Evolutionary conservation across 2,888 invertebrate genomes (phyloP).

Genomic region (Trichogramma dendrolimi): DNA sequence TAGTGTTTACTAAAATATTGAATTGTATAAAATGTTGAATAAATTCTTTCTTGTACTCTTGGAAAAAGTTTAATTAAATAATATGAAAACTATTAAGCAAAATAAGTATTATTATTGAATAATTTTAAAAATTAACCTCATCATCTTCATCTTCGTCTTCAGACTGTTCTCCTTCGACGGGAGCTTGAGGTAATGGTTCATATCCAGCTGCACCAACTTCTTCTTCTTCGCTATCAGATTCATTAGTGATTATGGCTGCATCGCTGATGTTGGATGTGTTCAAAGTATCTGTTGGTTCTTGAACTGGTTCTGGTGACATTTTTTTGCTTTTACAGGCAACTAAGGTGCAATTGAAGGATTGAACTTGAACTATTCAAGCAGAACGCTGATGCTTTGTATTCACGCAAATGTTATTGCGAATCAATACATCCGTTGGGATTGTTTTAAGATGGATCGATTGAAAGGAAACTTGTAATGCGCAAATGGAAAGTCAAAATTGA

Average conservation of each 20-base stretch:
- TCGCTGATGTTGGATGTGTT: constrained; percentile 35
- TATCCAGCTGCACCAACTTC: constrained; percentile 41
- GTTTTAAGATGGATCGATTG: too few relatives aligned
- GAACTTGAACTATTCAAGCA: neutral
- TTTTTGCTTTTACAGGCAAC: constrained; percentile 8
- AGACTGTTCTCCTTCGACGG: constrained; percentile 42
- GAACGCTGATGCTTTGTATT: neutral
- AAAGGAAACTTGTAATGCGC: too few relatives aligned
- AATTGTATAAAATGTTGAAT: neutral
- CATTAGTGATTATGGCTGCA: constrained; percentile 34
- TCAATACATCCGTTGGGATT: neutral
- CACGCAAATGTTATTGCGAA: neutral
- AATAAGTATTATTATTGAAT: constrained; percentile 4
- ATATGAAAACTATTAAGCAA: too few relatives aligned
- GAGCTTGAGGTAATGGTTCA: constrained; percentile 42
- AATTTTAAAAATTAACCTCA: constrained; percentile 15
- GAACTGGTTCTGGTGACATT: constrained; percentile 47
- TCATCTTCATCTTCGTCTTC: constrained; percentile 41
- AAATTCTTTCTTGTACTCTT: too few relatives aligned
- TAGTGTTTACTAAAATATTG: neutral
- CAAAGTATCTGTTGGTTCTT: constrained; percentile 42
- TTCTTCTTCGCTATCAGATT: constrained; percentile 46
- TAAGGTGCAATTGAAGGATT: neutral
- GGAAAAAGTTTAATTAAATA: too few relatives aligned
- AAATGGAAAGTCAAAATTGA: too few relatives aligned